Evolutionary conservation across 1,140 invertebrate species (phyloP).

Genomic region (Leptinotarsa lineolata): DNA sequence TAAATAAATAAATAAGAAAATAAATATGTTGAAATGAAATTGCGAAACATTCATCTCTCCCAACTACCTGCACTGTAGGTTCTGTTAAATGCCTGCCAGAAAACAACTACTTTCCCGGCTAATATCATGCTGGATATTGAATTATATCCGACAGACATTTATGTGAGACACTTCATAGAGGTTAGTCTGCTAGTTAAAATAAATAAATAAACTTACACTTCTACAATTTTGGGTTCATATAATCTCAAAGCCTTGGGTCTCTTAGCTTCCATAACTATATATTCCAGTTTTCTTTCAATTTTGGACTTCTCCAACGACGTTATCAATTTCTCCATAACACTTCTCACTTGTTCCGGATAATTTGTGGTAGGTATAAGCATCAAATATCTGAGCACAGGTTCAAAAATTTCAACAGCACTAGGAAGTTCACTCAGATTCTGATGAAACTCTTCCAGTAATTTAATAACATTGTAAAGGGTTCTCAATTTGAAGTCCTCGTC

Average conservation of each 20-base stretch:
- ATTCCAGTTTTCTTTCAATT: constrained; percentile 62
- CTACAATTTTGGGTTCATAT: constrained; percentile 83
- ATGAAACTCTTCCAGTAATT: constrained; percentile 61
- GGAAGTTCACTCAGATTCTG: constrained; percentile 52
- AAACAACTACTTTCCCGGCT: too few species aligned
- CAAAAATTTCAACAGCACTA: constrained; percentile 56
- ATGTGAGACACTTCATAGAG: too few species aligned
- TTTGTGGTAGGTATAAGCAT: constrained; percentile 60
- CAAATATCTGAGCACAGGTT: constrained; percentile 58
- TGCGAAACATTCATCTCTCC: too few species aligned
- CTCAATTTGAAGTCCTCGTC: constrained; percentile 68
- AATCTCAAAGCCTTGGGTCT: constrained; percentile 79
- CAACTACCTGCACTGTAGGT: too few species aligned
- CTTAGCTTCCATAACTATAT: constrained; percentile 64
- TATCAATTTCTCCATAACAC: constrained; percentile 57
- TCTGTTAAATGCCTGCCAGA: too few species aligned
- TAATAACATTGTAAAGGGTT: constrained; percentile 59
- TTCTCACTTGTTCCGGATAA: constrained; percentile 66
- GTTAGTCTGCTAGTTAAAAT: constrained; percentile 8
- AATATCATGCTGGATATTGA: too few species aligned
- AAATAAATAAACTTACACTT: constrained; percentile 66
- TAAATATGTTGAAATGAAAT: too few species aligned
- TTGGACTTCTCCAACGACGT: constrained; percentile 59
- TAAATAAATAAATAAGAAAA: too few species aligned
- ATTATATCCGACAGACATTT: too few species aligned